Evolutionary conservation across 2,113 vertebrate genomes (phyloP).

Genomic region (Murina feae): DNA sequence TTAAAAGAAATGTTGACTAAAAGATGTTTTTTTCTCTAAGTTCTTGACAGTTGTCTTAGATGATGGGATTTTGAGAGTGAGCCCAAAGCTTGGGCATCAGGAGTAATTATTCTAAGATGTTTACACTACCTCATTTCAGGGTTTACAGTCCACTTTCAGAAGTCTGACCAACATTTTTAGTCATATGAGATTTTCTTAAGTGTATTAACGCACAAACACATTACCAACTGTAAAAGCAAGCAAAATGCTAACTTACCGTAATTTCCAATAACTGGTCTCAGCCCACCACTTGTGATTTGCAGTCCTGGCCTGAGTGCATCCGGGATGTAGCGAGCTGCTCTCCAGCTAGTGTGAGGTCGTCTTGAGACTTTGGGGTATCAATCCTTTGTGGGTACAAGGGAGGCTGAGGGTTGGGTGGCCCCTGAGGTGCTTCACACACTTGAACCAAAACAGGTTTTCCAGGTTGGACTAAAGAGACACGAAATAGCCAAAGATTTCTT

Average conservation of each 20-base stretch:
- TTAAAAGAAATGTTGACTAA: neutral
- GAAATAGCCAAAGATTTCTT: neutral
- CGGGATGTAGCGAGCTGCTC: neutral
- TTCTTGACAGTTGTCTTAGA: neutral
- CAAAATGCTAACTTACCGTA: neutral
- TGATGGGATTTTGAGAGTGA: neutral
- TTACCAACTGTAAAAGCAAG: neutral
- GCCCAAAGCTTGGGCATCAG: neutral
- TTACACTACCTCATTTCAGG: neutral
- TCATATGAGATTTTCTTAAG: neutral
- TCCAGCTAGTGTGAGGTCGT: neutral
- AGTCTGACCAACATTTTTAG: neutral
- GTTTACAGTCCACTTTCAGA: neutral
- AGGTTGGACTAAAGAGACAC: rapidly evolving
- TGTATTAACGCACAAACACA: neutral
- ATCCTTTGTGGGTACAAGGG: neutral
- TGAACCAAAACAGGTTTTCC: neutral
- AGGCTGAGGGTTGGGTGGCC: rapidly evolving
- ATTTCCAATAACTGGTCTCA: neutral
- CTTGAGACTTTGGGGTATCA: neutral
- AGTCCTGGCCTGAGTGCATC: neutral
- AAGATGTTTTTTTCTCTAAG: neutral
- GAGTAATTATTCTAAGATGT: neutral
- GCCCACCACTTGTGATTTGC: too few species aligned
- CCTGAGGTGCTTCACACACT: too few species aligned